phyloP scores from a whole-genome alignment of 2,888 invertebrate genomes.

The Tridacna crocea region DNA sequence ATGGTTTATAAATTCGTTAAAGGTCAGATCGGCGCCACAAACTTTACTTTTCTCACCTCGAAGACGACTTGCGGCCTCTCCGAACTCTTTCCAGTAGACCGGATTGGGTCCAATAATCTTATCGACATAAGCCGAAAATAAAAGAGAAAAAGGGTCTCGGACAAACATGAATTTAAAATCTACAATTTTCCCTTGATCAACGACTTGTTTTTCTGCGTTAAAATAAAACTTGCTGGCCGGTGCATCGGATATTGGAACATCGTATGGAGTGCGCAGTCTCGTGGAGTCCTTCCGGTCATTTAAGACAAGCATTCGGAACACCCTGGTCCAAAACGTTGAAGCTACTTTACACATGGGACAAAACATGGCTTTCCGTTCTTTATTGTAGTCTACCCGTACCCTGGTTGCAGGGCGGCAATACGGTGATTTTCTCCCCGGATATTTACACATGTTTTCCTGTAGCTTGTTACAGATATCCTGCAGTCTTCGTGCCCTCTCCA shows the following conservation, averaged over 20 bases:
- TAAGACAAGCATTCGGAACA: conserved; percentile 38
- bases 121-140: conserved; percentile 42
- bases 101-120: conserved; percentile 45
- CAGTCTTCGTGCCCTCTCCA: background rate
- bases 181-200: background rate
- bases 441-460: background rate
- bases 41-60: background rate
- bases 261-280: conserved; percentile 23
- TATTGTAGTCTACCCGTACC: conserved; percentile 33
- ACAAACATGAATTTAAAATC: conserved; percentile 41
- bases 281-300: background rate
- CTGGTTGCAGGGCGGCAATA: conserved; percentile 11
- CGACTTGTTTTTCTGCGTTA: conserved; percentile 1
- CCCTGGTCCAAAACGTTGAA: conserved; percentile 48
- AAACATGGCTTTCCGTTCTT: conserved; percentile 17
- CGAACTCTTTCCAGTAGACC: conserved; percentile 16
- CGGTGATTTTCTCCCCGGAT: background rate
- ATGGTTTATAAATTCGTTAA: conserved; percentile 35
- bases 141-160: conserved; percentile 32
- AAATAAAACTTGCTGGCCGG: conserved; percentile 22
- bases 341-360: conserved; percentile 53
- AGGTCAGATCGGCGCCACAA: conserved; percentile 38
- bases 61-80: background rate
- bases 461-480: background rate
- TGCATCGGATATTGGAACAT: conserved; percentile 38